Evolutionary conservation across 2,113 vertebrate species (phyloP), one percentile per base, ranked within the genome.

Genomic region (Leucosticte australis): DNA sequence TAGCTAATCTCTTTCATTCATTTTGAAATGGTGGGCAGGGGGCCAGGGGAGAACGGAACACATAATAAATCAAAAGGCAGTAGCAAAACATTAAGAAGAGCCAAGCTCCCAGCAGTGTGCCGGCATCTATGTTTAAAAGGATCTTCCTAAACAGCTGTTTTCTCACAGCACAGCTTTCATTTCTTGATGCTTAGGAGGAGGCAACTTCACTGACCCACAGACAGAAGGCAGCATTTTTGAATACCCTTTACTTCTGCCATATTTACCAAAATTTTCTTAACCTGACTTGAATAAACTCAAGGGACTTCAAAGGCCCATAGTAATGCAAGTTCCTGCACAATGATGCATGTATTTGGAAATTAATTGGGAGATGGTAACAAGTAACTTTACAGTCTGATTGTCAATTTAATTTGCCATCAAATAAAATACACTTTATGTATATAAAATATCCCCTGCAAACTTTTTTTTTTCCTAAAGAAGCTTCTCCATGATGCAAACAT

Each of bases 21-120:
- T 86, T 86, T 81, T 50, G 76, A 83, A 90, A 62, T 6, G 41
- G 75, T n/a, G 74, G 2, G 37, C 31, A 68, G 46, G 31, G 60
- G 1, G 22, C 41, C 77, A 62, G 37, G 57, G 62, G 67, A 83
- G 85, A 88, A 39, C 0, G 0, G 56, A 68, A 55, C 15, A 1
- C 27, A 20, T 27, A 90, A 86, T 89, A 92, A 92, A 90, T 77
- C 86, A 94, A 75, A 90, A 92, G 64, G 35, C 83, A 78, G 73
- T 31, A 90, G 69, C 3, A 7, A 83, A 90, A 79, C 55, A 24
- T 16, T 22, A 35, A 59, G 50, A 86, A 39, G 39, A 95, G 71
- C 59, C 86, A 92, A 49, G 68, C 50, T 94, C 77, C 59, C 64
- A 50, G 71, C 88, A 59, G 64, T 8, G 5, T 59, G 55, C 67